Conservation (phyloP, 2,113 vertebrate genomes). For the Lipophrys pholis region DNA sequence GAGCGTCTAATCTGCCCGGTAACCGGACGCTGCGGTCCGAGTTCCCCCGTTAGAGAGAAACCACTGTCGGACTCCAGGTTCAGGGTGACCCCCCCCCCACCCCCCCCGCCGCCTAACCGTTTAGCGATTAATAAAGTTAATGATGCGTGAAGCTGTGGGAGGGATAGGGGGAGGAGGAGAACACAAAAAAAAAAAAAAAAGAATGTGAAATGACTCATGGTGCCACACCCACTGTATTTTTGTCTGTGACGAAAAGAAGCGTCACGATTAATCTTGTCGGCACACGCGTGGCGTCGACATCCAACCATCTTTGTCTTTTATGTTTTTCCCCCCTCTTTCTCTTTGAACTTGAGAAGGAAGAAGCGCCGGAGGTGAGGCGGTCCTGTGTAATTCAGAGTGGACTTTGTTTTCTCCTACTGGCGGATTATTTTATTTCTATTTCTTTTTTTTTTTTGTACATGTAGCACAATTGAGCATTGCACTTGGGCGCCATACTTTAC, state of each 20-base stretch:
- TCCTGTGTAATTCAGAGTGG: constrained; percentile 80
- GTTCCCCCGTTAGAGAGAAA: neutral
- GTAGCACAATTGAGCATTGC: constrained; percentile 95
- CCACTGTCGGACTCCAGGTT: constrained; percentile 25
- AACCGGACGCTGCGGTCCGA: neutral
- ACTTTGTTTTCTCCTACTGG: constrained; percentile 73
- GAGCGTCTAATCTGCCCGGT: constrained; percentile 15
- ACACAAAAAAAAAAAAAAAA: constrained; percentile 20
- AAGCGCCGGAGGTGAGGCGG: constrained; percentile 56
- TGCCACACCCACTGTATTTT: constrained; percentile 61
- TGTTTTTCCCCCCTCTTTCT: neutral
- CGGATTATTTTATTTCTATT: constrained; percentile 15
- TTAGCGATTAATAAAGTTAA: constrained; percentile 24
- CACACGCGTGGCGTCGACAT: constrained; percentile 68
- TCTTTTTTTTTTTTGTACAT: constrained; percentile 83
- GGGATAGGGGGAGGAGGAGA: neutral
- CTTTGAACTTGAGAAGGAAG: neutral
- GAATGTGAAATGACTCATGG: constrained; percentile 80
- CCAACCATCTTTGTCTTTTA: constrained; percentile 29
- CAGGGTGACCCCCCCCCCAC: constrained; percentile 56
- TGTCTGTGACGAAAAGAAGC: constrained; percentile 36
- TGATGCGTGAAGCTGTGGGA: neutral
- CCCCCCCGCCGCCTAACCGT: constrained; percentile 22
- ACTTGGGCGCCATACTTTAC: constrained; percentile 94
- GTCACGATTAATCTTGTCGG: constrained; percentile 72